Evolutionary conservation across 2,888 invertebrate species (phyloP).

Genomic region (Kryphioiulus occultus): DNA sequence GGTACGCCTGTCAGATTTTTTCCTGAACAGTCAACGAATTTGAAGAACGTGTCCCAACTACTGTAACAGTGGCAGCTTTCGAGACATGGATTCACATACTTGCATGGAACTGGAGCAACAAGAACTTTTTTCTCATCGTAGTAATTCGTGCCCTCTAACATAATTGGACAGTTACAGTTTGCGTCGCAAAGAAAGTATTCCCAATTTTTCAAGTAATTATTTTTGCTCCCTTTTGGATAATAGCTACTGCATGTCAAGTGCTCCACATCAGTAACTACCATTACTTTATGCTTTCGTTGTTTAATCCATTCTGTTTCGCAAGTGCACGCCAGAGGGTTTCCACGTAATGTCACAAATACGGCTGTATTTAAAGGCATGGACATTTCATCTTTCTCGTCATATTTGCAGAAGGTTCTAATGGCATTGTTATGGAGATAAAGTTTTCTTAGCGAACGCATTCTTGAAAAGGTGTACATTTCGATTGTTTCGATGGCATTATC

Average conservation of each 20-base stretch:
- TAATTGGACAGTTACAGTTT: not conserved
- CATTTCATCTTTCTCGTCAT: too few species aligned
- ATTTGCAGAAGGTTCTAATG: not conserved
- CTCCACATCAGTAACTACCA: not conserved
- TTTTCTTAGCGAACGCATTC: not conserved
- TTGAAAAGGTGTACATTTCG: not conserved
- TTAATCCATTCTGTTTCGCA: not conserved
- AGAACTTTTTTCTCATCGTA: too few species aligned
- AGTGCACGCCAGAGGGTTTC: not conserved
- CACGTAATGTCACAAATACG: not conserved
- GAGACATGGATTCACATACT: too few species aligned
- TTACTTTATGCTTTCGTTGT: not conserved
- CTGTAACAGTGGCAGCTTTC: too few species aligned
- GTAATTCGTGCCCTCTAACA: too few species aligned
- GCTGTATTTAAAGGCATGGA: not conserved
- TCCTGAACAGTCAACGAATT: not conserved
- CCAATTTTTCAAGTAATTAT: not conserved
- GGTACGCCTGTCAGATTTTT: not conserved
- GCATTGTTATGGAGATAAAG: conserved; percentile 7
- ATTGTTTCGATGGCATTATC: not conserved
- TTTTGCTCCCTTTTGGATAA: not conserved
- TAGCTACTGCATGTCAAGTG: not conserved
- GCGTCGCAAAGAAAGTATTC: not conserved
- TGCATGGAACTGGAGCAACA: too few species aligned
- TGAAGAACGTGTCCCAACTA: too few species aligned